These are phyloP conservation scores for Cecropterus lyciades DNA, from an alignment of 1,140 invertebrate genomes.

Conservation along the genomic window DNA sequence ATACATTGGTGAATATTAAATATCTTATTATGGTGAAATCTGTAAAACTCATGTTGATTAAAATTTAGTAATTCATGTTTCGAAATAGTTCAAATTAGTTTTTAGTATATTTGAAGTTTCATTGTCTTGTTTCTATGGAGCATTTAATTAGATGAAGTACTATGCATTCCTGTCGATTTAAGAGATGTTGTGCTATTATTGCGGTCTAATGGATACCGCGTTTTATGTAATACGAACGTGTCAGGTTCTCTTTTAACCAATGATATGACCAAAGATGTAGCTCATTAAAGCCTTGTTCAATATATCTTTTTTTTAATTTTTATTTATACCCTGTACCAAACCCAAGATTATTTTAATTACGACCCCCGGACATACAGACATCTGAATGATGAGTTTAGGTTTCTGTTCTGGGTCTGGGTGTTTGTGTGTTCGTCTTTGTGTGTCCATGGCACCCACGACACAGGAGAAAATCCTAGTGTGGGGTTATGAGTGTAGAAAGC, in stretches of 20 bases:
- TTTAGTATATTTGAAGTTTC: slow-evolving; percentile 62
- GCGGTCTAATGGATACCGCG: slow-evolving; percentile 45
- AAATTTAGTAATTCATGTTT: slow-evolving; percentile 56
- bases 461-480: too few species aligned
- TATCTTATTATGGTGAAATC: slow-evolving; percentile 65
- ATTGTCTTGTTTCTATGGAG: slow-evolving; percentile 56
- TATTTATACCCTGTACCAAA: slow-evolving; percentile 27
- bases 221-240: slow-evolving; percentile 54
- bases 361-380: too few species aligned
- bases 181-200: slow-evolving; percentile 50
- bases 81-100: slow-evolving; percentile 77
- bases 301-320: slow-evolving; percentile 52
- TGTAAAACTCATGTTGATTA: slow-evolving; percentile 56
- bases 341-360: too few species aligned
- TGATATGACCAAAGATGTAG: slow-evolving; percentile 83
- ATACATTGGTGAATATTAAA: slow-evolving; percentile 58
- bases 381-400: too few species aligned
- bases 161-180: slow-evolving; percentile 67
- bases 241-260: slow-evolving; percentile 75
- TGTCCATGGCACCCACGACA: too few species aligned
- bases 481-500: too few species aligned
- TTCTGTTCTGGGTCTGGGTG: too few species aligned
- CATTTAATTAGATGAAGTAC: slow-evolving; percentile 60
- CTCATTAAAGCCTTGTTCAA: slow-evolving; percentile 79
- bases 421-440: too few species aligned